These are phyloP conservation scores for Amniataba percoides DNA, from an alignment of 2,797 vertebrate genomes.

Conservation along the genomic window DNA sequence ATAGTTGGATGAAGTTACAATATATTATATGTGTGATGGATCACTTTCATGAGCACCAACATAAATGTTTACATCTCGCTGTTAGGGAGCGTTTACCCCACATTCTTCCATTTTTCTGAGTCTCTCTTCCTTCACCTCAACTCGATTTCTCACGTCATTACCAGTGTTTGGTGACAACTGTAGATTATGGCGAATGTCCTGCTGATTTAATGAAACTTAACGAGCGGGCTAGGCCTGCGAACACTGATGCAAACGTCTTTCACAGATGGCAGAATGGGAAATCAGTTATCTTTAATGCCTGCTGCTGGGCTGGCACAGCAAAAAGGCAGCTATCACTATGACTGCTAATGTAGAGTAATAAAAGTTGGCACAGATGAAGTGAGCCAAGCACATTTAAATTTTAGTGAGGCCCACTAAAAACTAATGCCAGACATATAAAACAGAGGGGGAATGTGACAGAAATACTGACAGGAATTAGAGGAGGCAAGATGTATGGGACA, in stretches of 20 bases:
- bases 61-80: neutral
- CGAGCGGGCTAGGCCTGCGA: slow-evolving; percentile 36
- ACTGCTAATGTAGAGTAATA: slow-evolving; percentile 61
- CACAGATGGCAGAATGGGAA: slow-evolving; percentile 70
- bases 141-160: slow-evolving; percentile 70
- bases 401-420: slow-evolving; percentile 61
- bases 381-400: slow-evolving; percentile 63
- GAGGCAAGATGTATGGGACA: slow-evolving; percentile 27
- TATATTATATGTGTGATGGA: slow-evolving; percentile 17
- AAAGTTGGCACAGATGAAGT: slow-evolving; percentile 68
- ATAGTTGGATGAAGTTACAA: slow-evolving; percentile 25
- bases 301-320: slow-evolving; percentile 56
- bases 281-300: slow-evolving; percentile 61
- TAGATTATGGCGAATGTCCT: slow-evolving; percentile 53
- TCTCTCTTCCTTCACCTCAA: slow-evolving; percentile 29
- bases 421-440: slow-evolving; percentile 70
- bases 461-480: slow-evolving; percentile 57
- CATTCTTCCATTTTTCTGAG: slow-evolving; percentile 12
- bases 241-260: slow-evolving; percentile 55
- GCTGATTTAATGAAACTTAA: slow-evolving; percentile 66
- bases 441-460: slow-evolving; percentile 51
- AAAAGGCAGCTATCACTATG: slow-evolving; percentile 46
- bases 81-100: slow-evolving; percentile 4
- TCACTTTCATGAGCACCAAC: slow-evolving; percentile 14
- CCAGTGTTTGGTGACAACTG: slow-evolving; percentile 55